Evolutionary conservation across 2,888 invertebrate genomes (phyloP).

Genomic region (Aromia moschata): DNA sequence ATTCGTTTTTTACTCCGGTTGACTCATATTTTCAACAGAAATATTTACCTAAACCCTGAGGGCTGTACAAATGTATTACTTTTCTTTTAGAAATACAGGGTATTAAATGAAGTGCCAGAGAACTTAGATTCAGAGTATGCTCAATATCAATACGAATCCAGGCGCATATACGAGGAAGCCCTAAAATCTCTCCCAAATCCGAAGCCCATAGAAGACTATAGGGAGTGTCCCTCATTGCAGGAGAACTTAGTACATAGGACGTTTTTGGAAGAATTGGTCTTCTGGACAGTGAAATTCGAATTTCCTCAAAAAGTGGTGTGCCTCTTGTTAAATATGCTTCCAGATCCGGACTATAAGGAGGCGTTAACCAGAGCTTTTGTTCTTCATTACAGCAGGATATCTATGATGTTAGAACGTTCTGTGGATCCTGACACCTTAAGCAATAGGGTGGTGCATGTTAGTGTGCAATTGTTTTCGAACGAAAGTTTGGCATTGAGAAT

Average conservation of each 20-base stretch:
- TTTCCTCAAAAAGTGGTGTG: conserved; percentile 97
- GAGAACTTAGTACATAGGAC: conserved; percentile 83
- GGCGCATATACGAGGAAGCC: conserved; percentile 81
- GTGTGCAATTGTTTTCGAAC: conserved; percentile 95
- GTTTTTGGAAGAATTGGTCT: conserved; percentile 93
- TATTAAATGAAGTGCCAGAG: conserved; percentile 73
- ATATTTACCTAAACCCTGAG: too few species aligned
- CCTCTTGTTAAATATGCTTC: conserved; percentile 92
- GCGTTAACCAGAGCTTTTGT: conserved; percentile 94
- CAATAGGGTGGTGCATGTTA: conserved; percentile 97
- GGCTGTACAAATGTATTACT: too few species aligned
- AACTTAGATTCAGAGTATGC: conserved; percentile 75
- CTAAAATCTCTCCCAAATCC: conserved; percentile 79
- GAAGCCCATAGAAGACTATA: conserved; percentile 78
- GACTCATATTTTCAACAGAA: too few species aligned
- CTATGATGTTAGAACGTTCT: conserved; percentile 87
- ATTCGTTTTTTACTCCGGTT: conserved; percentile 20
- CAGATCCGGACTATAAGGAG: conserved; percentile 95
- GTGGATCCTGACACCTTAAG: conserved; percentile 90
- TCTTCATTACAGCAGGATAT: conserved; percentile 94
- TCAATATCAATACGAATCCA: conserved; percentile 77
- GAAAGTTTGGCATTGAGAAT: conserved; percentile 89
- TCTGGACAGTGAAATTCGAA: conserved; percentile 98
- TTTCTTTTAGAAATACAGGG: conserved; percentile 75
- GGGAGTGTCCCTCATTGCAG: conserved; percentile 82